Evolutionary conservation across 2,888 invertebrate genomes (phyloP).

Genomic region (Phlogophora meticulosa): DNA sequence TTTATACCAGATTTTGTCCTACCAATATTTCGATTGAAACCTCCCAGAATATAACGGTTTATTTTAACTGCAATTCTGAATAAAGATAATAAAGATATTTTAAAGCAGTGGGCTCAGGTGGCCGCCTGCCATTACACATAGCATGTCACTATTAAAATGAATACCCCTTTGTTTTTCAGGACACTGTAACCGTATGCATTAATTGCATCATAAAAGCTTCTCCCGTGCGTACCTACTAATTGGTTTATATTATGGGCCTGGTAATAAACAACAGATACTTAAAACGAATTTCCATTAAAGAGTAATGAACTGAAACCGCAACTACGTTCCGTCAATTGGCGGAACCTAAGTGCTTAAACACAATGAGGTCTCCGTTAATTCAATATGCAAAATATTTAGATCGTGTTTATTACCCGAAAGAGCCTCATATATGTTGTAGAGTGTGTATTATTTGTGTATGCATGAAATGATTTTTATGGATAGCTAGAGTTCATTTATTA

Average conservation of each 20-base stretch:
- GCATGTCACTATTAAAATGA: slow-evolving; percentile 83
- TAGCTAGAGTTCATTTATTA: slow-evolving; percentile 79
- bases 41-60: slow-evolving; percentile 22
- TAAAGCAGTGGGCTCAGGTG: slow-evolving; percentile 76
- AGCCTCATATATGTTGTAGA: slow-evolving; percentile 41
- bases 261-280: slow-evolving; percentile 74
- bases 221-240: slow-evolving; percentile 75
- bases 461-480: slow-evolving; percentile 73
- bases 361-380: slow-evolving; percentile 52
- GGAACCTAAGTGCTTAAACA: slow-evolving; percentile 45
- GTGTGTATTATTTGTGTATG: slow-evolving; percentile 49
- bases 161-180: slow-evolving; percentile 82
- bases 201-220: slow-evolving; percentile 84
- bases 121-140: slow-evolving; percentile 76
- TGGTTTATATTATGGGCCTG: slow-evolving; percentile 74
- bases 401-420: slow-evolving; percentile 46
- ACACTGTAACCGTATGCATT: slow-evolving; percentile 78
- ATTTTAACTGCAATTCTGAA: slow-evolving; percentile 50
- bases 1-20: slow-evolving; percentile 54
- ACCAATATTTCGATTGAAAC: slow-evolving; percentile 48
- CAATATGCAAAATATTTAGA: slow-evolving; percentile 41
- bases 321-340: slow-evolving; percentile 34
- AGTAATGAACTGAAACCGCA: slow-evolving; percentile 61
- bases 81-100: slow-evolving; percentile 63
- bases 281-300: slow-evolving; percentile 70